A percentile compares a stretch with the other conserved stretches of the same genome.
Evolutionary conservation across 2,113 vertebrate species (phyloP).

Genomic region (Gopherus flavomarginatus): DNA sequence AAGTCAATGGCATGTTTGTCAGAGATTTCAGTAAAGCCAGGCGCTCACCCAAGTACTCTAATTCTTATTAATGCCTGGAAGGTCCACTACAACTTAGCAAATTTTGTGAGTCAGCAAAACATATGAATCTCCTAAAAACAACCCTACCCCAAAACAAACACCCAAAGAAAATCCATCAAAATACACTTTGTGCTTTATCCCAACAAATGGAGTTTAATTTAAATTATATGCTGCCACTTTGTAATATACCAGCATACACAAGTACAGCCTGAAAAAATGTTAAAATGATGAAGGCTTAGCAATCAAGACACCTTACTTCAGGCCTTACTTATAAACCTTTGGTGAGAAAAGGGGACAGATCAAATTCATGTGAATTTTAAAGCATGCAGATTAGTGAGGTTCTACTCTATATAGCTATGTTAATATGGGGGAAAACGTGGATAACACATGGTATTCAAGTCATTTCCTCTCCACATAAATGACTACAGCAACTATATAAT

Average conservation of each 20-base stretch:
- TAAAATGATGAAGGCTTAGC: not conserved
- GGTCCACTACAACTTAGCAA: not conserved
- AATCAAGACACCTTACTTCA: conserved; percentile 16
- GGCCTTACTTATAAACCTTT: conserved; percentile 5
- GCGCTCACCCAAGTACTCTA: conserved; percentile 12
- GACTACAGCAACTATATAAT: conserved; percentile 70
- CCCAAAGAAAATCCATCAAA: not conserved
- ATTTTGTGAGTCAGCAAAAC: not conserved
- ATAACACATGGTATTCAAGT: conserved; percentile 37
- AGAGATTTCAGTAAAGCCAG: conserved; percentile 20
- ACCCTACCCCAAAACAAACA: too few relatives aligned
- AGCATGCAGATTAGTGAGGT: not conserved
- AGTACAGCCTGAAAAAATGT: not conserved
- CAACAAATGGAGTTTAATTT: not conserved
- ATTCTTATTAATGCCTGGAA: not conserved
- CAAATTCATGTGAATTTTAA: not conserved
- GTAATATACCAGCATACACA: not conserved
- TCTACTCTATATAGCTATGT: not conserved
- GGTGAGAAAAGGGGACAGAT: not conserved
- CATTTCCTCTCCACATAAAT: conserved; percentile 67
- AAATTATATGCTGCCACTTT: not conserved
- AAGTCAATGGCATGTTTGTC: conserved; percentile 36
- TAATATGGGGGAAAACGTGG: not conserved
- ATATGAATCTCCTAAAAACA: not conserved
- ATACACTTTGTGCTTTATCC: not conserved